A percentile compares a stretch with the other conserved stretches of the same genome.
Evolutionary conservation across 2,797 vertebrate species (phyloP).

Genomic region (Lerista edwardsae): DNA sequence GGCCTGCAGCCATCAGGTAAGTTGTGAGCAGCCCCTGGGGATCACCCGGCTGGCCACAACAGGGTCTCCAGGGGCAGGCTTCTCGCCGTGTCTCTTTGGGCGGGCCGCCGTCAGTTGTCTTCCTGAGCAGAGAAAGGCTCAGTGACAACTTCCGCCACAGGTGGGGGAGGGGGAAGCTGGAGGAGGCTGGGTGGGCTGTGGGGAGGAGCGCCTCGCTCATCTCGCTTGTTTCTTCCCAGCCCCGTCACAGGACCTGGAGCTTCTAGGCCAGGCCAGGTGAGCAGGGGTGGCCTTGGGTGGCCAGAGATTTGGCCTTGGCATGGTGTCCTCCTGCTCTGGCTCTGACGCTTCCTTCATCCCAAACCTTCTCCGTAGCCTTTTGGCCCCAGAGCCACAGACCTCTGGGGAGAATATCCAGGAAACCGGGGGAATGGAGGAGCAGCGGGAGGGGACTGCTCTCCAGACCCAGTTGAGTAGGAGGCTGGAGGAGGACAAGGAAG

Average conservation of each 20-base stretch:
- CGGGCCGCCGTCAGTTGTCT: neutral
- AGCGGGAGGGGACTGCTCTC: conserved; percentile 74
- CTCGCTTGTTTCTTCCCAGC: neutral
- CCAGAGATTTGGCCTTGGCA: conserved; percentile 38
- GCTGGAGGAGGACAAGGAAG: conserved; percentile 54
- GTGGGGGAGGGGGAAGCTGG: conserved; percentile 33
- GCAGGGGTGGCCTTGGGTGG: neutral
- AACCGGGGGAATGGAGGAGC: no score
- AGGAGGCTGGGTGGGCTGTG: no score
- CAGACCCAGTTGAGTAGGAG: conserved; percentile 59
- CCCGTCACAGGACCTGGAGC: conserved; percentile 40
- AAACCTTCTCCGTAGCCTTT: neutral
- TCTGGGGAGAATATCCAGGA: conserved; percentile 20
- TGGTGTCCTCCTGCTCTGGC: no score
- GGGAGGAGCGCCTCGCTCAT: no score
- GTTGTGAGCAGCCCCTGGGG: neutral
- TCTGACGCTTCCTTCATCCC: neutral
- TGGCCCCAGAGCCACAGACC: neutral
- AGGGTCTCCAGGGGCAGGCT: neutral
- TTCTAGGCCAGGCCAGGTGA: conserved; percentile 19
- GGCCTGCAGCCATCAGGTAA: conserved; percentile 19
- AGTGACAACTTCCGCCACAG: conserved; percentile 9
- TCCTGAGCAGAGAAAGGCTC: no score
- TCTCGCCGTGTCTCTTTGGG: neutral
- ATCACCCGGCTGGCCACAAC: neutral